Base-by-base conservation (phyloP, 1,140 invertebrate genomes). In the Heliconius congener region DNA sequence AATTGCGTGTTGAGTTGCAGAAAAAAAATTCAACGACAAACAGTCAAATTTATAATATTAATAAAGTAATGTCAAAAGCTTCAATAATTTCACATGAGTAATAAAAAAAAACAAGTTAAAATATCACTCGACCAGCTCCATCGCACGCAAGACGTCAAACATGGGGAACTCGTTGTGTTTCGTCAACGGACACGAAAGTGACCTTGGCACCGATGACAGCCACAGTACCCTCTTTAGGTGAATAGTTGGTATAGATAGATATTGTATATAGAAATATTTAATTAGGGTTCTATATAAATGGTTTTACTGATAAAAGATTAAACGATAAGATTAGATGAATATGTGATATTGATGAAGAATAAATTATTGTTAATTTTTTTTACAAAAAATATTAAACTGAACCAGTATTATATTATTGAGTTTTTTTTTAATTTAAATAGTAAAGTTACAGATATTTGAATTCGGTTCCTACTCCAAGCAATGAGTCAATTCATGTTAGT, bases 181-280 rank as follows among this genome's bases (percentile, higher is more conserved):
- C 84, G 81, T 82, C 86, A 85, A 81, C 81, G 81, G 70, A 72
- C 71, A 77, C 42, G 82, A 85, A 83, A 84, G 84, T 77, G 82
- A 81, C 87, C 86, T 86, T 88, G 87, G 80, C 87, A 85, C 74
- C 50, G 78, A 87, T 88, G 76, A 73, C 71, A 77, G 30, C 50
- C 60, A 66, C 27, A 30, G 60, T 37, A 66, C 27, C 60, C 60
- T 30, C 23, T 27, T 66, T 66, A 27, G 60, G 6, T 66, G 60
- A 66, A 30, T 13, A 8, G 0, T 66, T 66, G 11, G 3, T 23
- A 66, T 30, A 16, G n/a, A 57, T 57, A 27, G 9, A 23, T 11
- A 8, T 66, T 27, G 23, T 27, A 66, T 66, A 30, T 66, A 27
- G 11, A 66, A 66, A 13, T 27, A 30, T 4, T 66, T 66, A 23